These are phyloP conservation scores for Aricia agestis DNA, from an alignment of 1,140 invertebrate species.

Conservation along the genomic window DNA sequence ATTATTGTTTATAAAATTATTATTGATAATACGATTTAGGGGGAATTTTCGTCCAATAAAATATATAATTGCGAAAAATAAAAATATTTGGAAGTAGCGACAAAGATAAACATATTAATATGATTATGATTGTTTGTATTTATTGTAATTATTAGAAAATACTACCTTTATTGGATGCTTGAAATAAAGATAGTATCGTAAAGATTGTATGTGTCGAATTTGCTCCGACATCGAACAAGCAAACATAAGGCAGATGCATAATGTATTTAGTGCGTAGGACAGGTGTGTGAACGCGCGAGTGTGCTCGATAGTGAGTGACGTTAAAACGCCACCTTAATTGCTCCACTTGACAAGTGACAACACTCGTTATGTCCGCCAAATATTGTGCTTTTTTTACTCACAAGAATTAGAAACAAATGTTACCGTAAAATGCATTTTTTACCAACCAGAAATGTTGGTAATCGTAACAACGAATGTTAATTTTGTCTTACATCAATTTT, in stretches of 20 bases:
- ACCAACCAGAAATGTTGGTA: too few relatives aligned
- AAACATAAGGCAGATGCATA: slow-evolving; percentile 38
- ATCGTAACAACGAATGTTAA: too few relatives aligned
- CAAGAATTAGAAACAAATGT: not conserved
- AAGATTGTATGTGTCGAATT: slow-evolving; percentile 6
- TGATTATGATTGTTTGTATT: too few relatives aligned
- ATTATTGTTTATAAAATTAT: not conserved
- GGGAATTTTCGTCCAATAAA: not conserved
- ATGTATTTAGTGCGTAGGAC: slow-evolving; percentile 43
- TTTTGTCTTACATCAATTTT: too few relatives aligned
- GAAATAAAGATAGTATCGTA: not conserved
- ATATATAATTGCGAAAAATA: too few relatives aligned
- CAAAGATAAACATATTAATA: not conserved
- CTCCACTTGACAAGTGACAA: slow-evolving; percentile 42
- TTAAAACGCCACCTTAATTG: slow-evolving; percentile 43
- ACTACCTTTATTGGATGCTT: too few relatives aligned
- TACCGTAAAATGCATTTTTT: not conserved
- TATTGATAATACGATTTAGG: not conserved
- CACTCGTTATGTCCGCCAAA: slow-evolving; percentile 31
- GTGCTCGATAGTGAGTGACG: slow-evolving; percentile 44
- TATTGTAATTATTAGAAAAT: not conserved
- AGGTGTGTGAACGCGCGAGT: slow-evolving; percentile 53
- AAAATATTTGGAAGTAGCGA: not conserved
- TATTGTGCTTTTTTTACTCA: not conserved
- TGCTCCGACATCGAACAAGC: too few relatives aligned